Base-by-base conservation (phyloP, 2,888 invertebrate species). In the Sipha maydis region DNA sequence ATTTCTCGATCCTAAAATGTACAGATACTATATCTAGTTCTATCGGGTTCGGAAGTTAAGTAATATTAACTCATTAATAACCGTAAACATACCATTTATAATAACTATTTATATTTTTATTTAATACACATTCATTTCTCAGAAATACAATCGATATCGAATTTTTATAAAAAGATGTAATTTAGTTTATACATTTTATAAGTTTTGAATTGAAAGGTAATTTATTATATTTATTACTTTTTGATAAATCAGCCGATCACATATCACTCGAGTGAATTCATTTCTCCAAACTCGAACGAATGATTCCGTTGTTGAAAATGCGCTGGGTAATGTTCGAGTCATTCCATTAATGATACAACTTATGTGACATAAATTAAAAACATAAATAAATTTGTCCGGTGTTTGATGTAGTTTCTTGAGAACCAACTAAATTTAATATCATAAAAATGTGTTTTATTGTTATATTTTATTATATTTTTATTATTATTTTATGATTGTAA, bases 351-450 rank as follows among this genome's bases (percentile, higher is more conserved):
- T 95, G 90, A 98, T 95, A 89, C 97, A 94, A 0, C 97, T 97
- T 90, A 98, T 92, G 93, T 98, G 98, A 82, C 97, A 94, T 92
- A 98, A 94, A 92, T 98, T 98, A 93, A 98, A 98, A 90, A 97
- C 96, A 92, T 98, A 98, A 93, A 98, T 97, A 92, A 98, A 98
- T 92, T 97, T 97, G 5, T 96, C 95, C 0, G 98, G 98, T 0
- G 97, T 98, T 3, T 98, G 97, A 0, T 97, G 97, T 85, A 98
- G 92, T 90, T 97, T 96, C 31, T 93, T 93, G 89, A 96, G 94
- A 73, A 97, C 93, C 90, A 94, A 93, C 95, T 96, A 91, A 48
- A 91, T 91, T 89, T 41, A 79, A 34, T 34, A 61, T 14, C 48
- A 48, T 3, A 48, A 48, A 11, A 14, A 48, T 48, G 14, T 48